Conservation (phyloP, 2,888 invertebrate species). For the Cyaniris semiargus region DNA sequence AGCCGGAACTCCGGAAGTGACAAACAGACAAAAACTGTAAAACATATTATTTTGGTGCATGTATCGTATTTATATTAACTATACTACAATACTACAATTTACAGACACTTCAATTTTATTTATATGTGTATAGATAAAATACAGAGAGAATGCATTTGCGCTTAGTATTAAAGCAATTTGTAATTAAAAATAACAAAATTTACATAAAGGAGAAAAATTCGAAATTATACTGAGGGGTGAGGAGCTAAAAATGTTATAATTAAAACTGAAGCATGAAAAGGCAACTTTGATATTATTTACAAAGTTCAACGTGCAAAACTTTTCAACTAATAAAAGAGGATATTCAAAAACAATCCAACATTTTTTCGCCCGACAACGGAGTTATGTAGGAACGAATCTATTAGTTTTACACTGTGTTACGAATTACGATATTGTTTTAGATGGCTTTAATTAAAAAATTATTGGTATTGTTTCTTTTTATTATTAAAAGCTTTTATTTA, state of each 20-base stretch:
- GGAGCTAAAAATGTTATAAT: slow-evolving; percentile 41
- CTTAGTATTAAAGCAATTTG: background rate
- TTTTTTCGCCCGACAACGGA: slow-evolving; percentile 39
- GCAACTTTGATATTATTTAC: slow-evolving; percentile 42
- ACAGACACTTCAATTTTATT: too few relatives aligned
- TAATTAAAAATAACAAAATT: slow-evolving; percentile 29
- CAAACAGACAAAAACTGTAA: too few relatives aligned
- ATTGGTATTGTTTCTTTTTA: too few relatives aligned
- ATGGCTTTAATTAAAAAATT: too few relatives aligned
- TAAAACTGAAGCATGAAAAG: slow-evolving; percentile 42
- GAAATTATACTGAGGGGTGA: slow-evolving; percentile 21
- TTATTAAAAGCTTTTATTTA: too few relatives aligned
- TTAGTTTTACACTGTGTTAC: slow-evolving; percentile 18
- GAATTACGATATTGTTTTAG: background rate
- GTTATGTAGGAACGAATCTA: slow-evolving; percentile 36
- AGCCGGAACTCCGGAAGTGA: too few relatives aligned
- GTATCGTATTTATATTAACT: too few relatives aligned
- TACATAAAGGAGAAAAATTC: slow-evolving; percentile 29
- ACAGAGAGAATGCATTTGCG: background rate
- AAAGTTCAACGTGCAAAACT: slow-evolving; percentile 42
- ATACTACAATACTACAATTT: too few relatives aligned
- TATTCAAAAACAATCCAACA: slow-evolving; percentile 47
- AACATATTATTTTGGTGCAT: too few relatives aligned
- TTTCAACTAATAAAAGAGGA: slow-evolving; percentile 44
- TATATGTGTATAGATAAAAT: background rate